A percentile compares a stretch with the other conserved stretches of the same genome.
Conservation (phyloP, 2,888 invertebrate species). For the Sacculina carcini region DNA sequence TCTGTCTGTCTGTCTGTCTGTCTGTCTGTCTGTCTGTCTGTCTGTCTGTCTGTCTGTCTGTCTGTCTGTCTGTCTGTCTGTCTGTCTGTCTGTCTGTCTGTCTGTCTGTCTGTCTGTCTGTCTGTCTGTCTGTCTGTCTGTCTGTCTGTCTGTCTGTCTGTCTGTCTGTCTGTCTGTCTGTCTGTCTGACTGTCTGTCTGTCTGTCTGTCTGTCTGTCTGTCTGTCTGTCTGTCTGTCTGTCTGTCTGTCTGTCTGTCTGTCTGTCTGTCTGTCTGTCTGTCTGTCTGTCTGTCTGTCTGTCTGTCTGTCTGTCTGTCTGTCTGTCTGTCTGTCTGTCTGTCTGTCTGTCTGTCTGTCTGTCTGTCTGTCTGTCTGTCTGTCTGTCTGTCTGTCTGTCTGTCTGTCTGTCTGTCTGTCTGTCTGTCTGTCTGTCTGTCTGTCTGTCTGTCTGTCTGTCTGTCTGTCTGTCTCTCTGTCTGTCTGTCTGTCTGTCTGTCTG, state of each 20-base stretch:
- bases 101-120: background rate
- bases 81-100: background rate
- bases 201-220: background rate
- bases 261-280: background rate
- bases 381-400: background rate
- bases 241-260: background rate
- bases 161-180: no score
- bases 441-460: background rate
- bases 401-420: background rate
- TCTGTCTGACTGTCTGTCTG: background rate
- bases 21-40: background rate
- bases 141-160: no score
- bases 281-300: background rate
- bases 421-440: background rate
- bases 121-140: no score
- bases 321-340: background rate
- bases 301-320: background rate
- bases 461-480: background rate
- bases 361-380: background rate
- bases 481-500: background rate
- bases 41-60: background rate
- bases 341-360: background rate
- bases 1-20: background rate
- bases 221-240: constrained; percentile 1
- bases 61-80: background rate